Evolutionary conservation across 2,888 invertebrate genomes (phyloP), one percentile per base, ranked within the genome.

Genomic region (Zygothrica quintamaculata): DNA sequence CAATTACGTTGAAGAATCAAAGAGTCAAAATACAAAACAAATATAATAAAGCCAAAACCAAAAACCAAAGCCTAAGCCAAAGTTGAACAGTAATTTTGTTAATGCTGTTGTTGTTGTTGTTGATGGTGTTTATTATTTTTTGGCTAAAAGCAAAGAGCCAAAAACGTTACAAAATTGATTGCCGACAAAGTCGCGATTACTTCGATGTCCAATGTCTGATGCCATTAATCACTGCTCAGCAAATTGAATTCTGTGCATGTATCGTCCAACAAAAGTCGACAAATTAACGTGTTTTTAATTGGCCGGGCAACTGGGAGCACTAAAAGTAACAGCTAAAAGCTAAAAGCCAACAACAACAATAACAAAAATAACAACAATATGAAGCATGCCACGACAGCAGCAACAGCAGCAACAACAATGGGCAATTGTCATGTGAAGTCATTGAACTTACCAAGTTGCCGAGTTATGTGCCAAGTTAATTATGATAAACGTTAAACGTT

Each of bases 241-340:
- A 80, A 80, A 80, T 80, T 80, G 84, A 77, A 80, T 79, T 82
- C 65, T 73, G 59, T 62, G 51, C 62, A 50, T 72, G 56, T 59
- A 39, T 65, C 53, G 57, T 61, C 56, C 46, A 25, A 58, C 67
- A 66, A 66, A 73, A 75, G 78, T 77, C 77, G 65, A 80, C 84
- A 80, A 80, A 80, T 80, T 80, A 80, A 80, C 80, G 80, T 80
- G 69, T 79, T 79, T 84, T 79, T 84, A 72, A 79, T 84, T 79
- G 77, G 71, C 33, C 42, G 37, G 44, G 22, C 60, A 60, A 57
- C 60, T 73, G 66, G 60, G 61, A 53, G 65, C 69, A 60, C 59
- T 60, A 70, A 70, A 70, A 70, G 70, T 56, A 70, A 60, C 70
- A 69, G 70, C 72, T 66, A 56, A 65, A 36, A 60, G 48, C 56